A percentile compares a stretch with the other conserved stretches of the same genome.
These are phyloP conservation scores for Rhopalosiphum nymphaeae DNA, from an alignment of 2,888 invertebrate species.

Conservation along the genomic window DNA sequence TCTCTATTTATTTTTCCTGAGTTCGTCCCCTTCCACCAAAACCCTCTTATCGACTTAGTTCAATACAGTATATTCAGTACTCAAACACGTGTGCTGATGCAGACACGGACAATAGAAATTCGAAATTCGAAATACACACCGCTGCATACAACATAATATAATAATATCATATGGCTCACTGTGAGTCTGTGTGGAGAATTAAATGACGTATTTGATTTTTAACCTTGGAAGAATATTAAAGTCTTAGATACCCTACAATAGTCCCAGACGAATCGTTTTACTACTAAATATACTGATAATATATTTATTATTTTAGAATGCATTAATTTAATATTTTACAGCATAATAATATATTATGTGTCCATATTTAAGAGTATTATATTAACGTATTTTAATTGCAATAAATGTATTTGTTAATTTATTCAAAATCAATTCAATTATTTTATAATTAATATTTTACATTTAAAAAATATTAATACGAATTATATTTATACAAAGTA, in stretches of 20 bases:
- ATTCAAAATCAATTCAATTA: background rate
- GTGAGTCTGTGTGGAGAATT: background rate
- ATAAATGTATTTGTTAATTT: background rate
- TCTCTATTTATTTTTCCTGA: background rate
- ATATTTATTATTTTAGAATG: background rate
- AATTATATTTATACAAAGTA: no score
- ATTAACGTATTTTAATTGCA: background rate
- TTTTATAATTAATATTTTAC: background rate
- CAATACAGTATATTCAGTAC: background rate
- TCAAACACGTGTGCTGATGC: background rate
- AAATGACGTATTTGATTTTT: background rate
- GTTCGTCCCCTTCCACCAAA: background rate
- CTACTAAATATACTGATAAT: background rate
- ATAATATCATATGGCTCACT: background rate
- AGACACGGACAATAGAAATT: background rate
- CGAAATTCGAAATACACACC: background rate
- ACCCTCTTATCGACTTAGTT: background rate
- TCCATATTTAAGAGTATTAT: background rate
- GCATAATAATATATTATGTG: background rate
- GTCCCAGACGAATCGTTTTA: background rate
- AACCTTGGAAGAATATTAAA: background rate
- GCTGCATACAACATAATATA: background rate
- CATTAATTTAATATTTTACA: background rate
- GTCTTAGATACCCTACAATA: no score
- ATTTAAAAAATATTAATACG: background rate